Percentiles rank a stretch among this genome's conserved stretches.
These are phyloP conservation scores for Amblyornis subalaris DNA, from an alignment of 2,113 vertebrate genomes.

Conservation along the genomic window DNA sequence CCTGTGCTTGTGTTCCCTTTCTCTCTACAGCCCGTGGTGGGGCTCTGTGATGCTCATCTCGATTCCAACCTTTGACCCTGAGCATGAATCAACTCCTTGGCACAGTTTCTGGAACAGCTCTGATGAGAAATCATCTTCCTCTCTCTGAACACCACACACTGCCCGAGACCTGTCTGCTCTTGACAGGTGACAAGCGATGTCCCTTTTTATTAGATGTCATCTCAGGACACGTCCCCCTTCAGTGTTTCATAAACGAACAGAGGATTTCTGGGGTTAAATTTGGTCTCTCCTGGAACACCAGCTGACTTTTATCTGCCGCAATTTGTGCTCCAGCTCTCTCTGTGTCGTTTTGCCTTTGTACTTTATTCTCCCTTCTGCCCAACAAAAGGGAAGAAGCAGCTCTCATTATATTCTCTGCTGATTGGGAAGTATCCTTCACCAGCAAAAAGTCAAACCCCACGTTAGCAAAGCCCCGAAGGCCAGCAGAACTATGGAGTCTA, in stretches of 20 bases:
- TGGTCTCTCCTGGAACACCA: background rate
- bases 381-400: background rate
- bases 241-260: background rate
- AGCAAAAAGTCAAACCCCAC: background rate
- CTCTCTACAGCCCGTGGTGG: background rate
- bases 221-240: background rate
- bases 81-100: background rate
- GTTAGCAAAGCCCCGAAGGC: constrained; percentile 5
- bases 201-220: background rate
- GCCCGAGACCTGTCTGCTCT: background rate
- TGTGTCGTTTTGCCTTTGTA: background rate
- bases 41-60: background rate
- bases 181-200: background rate
- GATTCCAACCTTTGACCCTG: background rate
- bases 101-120: background rate
- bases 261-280: background rate
- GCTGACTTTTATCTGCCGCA: background rate
- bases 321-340: background rate
- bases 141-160: background rate
- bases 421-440: background rate
- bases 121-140: background rate
- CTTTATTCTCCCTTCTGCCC: background rate
- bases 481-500: background rate
- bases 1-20: background rate
- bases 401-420: background rate